These are phyloP conservation scores for Anoura caudifer DNA, from an alignment of 2,113 vertebrate genomes.

Conservation along the genomic window DNA sequence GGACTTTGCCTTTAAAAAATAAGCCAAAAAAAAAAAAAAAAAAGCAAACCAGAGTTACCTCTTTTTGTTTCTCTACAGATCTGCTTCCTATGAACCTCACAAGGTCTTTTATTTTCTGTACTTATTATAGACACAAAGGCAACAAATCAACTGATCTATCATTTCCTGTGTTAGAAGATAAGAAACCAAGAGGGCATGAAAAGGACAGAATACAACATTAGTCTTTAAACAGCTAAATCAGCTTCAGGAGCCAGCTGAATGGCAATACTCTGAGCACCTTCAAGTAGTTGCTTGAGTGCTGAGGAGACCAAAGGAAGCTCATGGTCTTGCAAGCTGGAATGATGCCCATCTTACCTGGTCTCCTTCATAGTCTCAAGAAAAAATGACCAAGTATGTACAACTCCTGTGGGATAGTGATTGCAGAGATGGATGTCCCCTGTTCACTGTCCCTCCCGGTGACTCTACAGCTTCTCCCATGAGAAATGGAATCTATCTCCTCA, in stretches of 20 bases:
- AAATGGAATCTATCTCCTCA: background rate
- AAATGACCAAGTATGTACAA: background rate
- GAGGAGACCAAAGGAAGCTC: background rate
- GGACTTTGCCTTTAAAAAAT: conserved; percentile 53
- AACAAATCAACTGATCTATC: conserved; percentile 76
- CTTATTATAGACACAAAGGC: conserved; percentile 73
- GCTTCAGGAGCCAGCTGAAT: conserved; percentile 29
- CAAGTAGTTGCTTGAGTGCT: background rate
- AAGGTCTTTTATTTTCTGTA: conserved; percentile 74
- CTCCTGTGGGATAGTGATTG: background rate
- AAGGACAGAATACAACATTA: conserved; percentile 61
- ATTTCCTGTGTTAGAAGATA: conserved; percentile 67
- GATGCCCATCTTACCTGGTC: background rate
- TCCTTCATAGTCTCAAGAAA: background rate
- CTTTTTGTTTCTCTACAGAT: conserved; percentile 39
- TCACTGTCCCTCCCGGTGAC: background rate
- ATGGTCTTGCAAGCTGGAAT: background rate
- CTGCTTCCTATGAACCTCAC: conserved; percentile 65
- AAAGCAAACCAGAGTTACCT: background rate
- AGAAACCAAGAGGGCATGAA: conserved; percentile 72
- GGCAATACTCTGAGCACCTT: conserved; percentile 50
- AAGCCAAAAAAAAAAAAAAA: background rate
- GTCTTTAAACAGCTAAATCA: conserved; percentile 59
- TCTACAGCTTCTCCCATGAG: background rate
- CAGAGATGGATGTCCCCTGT: background rate